Conservation (phyloP, 2,113 vertebrate genomes). For the Podiceps cristatus region DNA sequence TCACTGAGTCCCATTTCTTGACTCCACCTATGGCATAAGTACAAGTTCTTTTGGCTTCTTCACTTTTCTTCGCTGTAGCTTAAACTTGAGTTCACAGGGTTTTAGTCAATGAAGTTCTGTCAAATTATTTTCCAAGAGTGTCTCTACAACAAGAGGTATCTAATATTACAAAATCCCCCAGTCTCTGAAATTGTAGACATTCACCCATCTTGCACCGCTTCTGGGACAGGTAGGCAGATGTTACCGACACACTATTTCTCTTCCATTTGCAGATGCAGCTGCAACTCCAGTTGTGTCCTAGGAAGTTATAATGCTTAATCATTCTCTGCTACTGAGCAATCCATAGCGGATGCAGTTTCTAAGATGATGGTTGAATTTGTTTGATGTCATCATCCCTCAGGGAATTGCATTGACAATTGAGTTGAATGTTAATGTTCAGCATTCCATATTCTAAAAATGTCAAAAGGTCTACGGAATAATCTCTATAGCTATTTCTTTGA, state of each 20-base stretch:
- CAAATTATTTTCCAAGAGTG: neutral
- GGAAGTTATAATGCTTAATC: neutral
- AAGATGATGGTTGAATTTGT: conserved; percentile 23
- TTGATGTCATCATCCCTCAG: neutral
- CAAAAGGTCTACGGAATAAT: conserved; percentile 26
- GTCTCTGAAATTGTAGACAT: neutral
- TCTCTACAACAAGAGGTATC: neutral
- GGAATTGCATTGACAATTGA: neutral
- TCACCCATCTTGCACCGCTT: neutral
- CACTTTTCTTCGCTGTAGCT: neutral
- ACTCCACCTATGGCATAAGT: rapidly evolving
- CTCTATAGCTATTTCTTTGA: conserved; percentile 1
- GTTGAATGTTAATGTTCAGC: conserved; percentile 37
- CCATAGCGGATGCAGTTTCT: neutral
- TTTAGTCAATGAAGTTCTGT: neutral
- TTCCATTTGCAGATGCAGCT: neutral
- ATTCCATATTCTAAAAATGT: conserved; percentile 54
- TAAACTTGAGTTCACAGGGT: neutral
- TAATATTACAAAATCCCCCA: neutral
- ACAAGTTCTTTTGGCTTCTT: neutral
- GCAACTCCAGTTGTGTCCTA: neutral
- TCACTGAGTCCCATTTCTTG: neutral
- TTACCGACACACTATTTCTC: neutral
- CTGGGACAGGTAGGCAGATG: neutral
- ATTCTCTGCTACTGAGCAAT: neutral